These are phyloP conservation scores for Yasuhikotakia modesta DNA, from an alignment of 2,797 vertebrate species.

Conservation along the genomic window DNA sequence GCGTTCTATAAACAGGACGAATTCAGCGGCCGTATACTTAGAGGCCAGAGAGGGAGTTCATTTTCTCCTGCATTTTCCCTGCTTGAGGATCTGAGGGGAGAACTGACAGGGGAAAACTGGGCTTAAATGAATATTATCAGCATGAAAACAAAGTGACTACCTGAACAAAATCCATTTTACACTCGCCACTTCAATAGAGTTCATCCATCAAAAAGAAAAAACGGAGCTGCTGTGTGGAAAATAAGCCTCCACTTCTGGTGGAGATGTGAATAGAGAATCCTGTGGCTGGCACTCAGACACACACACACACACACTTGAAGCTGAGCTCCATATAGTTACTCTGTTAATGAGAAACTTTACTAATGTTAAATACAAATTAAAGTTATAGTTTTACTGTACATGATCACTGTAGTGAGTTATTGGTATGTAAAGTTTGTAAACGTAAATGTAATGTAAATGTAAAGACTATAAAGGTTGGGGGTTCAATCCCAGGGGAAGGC, in stretches of 20 bases:
- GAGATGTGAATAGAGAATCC: slow-evolving; percentile 33
- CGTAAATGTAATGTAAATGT: too few relatives aligned
- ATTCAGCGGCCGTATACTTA: slow-evolving; percentile 75
- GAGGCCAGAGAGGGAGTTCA: slow-evolving; percentile 70
- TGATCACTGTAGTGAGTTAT: too few relatives aligned
- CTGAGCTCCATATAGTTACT: slow-evolving; percentile 17
- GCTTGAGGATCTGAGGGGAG: slow-evolving; percentile 76
- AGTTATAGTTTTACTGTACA: neutral
- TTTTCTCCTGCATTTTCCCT: slow-evolving; percentile 78
- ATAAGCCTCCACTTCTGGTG: slow-evolving; percentile 46
- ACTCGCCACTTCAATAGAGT: slow-evolving; percentile 74
- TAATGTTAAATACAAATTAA: slow-evolving; percentile 15
- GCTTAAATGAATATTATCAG: slow-evolving; percentile 80
- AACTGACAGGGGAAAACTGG: slow-evolving; percentile 69
- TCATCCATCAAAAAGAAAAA: slow-evolving; percentile 60
- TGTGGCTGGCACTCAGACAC: slow-evolving; percentile 19
- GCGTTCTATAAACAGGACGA: slow-evolving; percentile 77
- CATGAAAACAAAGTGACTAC: slow-evolving; percentile 89
- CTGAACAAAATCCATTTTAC: slow-evolving; percentile 86
- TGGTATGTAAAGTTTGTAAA: too few relatives aligned
- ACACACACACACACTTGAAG: neutral
- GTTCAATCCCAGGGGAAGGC: too few relatives aligned
- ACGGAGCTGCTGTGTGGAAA: slow-evolving; percentile 54
- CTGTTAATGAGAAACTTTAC: slow-evolving; percentile 31
- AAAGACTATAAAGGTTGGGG: too few relatives aligned